Conservation (phyloP, 2,113 vertebrate genomes). For the Callopanchax toddi region DNA sequence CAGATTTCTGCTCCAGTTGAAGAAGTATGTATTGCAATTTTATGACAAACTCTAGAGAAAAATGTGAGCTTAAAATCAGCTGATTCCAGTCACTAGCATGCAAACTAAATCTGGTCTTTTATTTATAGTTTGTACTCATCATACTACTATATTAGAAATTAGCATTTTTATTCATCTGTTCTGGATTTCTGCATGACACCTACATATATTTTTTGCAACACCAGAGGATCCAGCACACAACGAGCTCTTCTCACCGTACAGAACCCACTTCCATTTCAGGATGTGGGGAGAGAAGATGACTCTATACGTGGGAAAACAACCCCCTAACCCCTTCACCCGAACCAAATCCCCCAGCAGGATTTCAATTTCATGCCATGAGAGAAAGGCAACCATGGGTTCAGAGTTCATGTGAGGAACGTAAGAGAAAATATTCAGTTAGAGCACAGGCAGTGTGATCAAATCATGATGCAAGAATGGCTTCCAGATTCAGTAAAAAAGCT, state of each 20-base stretch:
- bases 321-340: not conserved
- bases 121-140: no score
- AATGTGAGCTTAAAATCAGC: no score
- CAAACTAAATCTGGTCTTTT: no score
- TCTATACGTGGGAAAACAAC: conserved; percentile 45
- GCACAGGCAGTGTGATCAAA: conserved; percentile 11
- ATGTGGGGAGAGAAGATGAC: conserved; percentile 35
- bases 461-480: conserved; percentile 25
- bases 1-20: no score
- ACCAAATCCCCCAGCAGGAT: conserved; percentile 27
- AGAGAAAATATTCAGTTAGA: conserved; percentile 23
- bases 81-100: no score
- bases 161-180: no score
- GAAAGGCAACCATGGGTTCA: conserved; percentile 55
- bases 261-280: conserved; percentile 24
- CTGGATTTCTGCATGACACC: no score
- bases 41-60: no score
- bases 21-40: no score
- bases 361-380: conserved; percentile 65
- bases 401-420: conserved; percentile 61
- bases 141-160: no score
- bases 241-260: conserved; percentile 27
- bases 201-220: not conserved
- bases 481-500: no score
- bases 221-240: no score